Evolutionary conservation across 37 sponge, comb jelly and placozoan species (phyloP).

Genomic region (Agelas oroides): DNA sequence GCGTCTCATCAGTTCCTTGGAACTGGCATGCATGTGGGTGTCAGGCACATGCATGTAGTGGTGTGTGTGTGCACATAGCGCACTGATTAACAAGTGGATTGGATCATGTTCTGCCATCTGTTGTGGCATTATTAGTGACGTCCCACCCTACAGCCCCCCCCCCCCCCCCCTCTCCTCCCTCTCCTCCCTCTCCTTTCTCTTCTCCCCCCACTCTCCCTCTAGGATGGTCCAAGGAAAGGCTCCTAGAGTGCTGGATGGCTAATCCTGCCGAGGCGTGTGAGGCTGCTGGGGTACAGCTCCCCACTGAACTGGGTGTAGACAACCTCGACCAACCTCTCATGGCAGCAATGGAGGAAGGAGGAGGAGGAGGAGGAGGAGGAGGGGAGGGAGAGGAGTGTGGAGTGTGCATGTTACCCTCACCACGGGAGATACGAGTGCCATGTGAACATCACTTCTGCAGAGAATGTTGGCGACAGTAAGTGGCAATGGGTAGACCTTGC

Average conservation of each 20-base stretch:
- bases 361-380: slow-evolving; percentile 2
- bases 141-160: neutral
- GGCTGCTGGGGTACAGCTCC: slow-evolving; percentile 78
- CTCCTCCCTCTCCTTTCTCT: neutral
- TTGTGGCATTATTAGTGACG: too few species aligned
- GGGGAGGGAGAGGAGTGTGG: slow-evolving; percentile 58
- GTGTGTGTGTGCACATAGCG: too few species aligned
- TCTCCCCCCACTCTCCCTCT: neutral
- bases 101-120: too few species aligned
- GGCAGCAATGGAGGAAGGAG: neutral
- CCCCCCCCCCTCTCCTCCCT: neutral
- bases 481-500: neutral
- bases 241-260: slow-evolving; percentile 85
- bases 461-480: slow-evolving; percentile 85
- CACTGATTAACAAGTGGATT: too few species aligned
- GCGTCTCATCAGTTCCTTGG: neutral
- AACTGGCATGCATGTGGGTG: neutral
- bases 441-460: slow-evolving; percentile 83
- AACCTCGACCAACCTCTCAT: slow-evolving; percentile 4
- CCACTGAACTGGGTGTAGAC: slow-evolving; percentile 22
- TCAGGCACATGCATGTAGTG: neutral
- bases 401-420: slow-evolving; percentile 30
- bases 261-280: slow-evolving; percentile 75
- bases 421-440: slow-evolving; percentile 23
- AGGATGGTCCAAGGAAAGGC: slow-evolving; percentile 87